Evolutionary conservation across 2,888 invertebrate species (phyloP), one percentile per base, ranked within the genome.

Genomic region (Conus canariensis): DNA sequence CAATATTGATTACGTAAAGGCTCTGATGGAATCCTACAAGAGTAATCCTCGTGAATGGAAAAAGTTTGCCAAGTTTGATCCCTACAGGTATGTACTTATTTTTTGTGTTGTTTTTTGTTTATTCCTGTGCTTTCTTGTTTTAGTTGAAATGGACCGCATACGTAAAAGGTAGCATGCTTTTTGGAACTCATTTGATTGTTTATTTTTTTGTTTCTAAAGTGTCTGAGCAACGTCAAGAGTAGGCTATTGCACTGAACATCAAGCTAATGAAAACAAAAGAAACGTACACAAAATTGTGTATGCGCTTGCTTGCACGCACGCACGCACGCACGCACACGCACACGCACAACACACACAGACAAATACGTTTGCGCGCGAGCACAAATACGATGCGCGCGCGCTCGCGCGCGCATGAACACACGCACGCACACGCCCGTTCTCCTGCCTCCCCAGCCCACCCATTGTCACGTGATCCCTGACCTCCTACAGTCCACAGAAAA

Each of bases 21-120:
- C 97, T 90, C 96, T 99, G 90, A 98, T 98, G 97, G 96, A 96
- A 0, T 96, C 97, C 0, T 99, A 99, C 97, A 98, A 98, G 95
- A 98, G 98, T 80, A 98, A 99, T 94, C 98, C 98, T 0, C 97
- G 97, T 45, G 99, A 99, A 92, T 99, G 99, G 99, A 98, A 97
- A 95, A 98, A 98, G 95, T 99, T 97, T 95, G 99, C 99, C 7
- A 99, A 99, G 96, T 99, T 98, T 95, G 99, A 99, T 96, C 97
- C 98, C 96, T 98, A 98, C 97, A 97, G 98, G 98, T 98, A 96
- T 96, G 96, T 45, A 67, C 16, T 30, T 64, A 64, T 9, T 25
- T 0, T 64, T 8, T 64, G 25, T 85, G 22, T n/a, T 85, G 1
- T n/a, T 3, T 85, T 12, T 85, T 85, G 19, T 85, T 56, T 60